Evolutionary conservation across 2,797 vertebrate genomes (phyloP).

Genomic region (Platyrinchus mystaceus): DNA sequence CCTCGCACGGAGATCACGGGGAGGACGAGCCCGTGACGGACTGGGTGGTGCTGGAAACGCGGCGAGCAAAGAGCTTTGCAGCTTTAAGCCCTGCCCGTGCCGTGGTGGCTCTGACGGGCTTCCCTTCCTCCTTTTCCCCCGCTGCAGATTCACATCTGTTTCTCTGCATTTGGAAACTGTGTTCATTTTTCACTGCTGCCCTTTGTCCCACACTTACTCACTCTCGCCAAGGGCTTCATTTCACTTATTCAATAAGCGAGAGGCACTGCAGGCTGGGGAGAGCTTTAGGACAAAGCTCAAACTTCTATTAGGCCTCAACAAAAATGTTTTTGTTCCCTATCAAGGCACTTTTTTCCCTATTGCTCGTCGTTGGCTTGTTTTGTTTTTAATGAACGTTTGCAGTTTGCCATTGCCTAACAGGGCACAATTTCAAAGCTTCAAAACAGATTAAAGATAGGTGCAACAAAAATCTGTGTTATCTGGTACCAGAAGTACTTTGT

Average conservation of each 20-base stretch:
- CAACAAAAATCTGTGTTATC: background rate
- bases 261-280: slow-evolving; percentile 34
- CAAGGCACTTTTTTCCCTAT: background rate
- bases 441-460: background rate
- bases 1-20: background rate
- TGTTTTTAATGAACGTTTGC: background rate
- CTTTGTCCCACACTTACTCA: slow-evolving; percentile 65
- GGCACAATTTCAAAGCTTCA: background rate
- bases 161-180: slow-evolving; percentile 63
- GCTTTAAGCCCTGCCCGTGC: background rate
- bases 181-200: slow-evolving; percentile 72
- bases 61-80: background rate
- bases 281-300: slow-evolving; percentile 49
- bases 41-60: background rate
- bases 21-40: background rate
- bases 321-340: slow-evolving; percentile 51
- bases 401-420: background rate
- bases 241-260: slow-evolving; percentile 56
- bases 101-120: slow-evolving; percentile 17
- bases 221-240: slow-evolving; percentile 62
- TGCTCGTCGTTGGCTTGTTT: background rate
- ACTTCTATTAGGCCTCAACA: slow-evolving; percentile 42
- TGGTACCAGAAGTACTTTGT: background rate
- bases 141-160: slow-evolving; percentile 72
- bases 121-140: slow-evolving; percentile 25